A percentile compares a stretch with the other conserved stretches of the same genome.
Evolutionary conservation across 1,140 invertebrate genomes (phyloP).

Genomic region (Drosophila ambigua): DNA sequence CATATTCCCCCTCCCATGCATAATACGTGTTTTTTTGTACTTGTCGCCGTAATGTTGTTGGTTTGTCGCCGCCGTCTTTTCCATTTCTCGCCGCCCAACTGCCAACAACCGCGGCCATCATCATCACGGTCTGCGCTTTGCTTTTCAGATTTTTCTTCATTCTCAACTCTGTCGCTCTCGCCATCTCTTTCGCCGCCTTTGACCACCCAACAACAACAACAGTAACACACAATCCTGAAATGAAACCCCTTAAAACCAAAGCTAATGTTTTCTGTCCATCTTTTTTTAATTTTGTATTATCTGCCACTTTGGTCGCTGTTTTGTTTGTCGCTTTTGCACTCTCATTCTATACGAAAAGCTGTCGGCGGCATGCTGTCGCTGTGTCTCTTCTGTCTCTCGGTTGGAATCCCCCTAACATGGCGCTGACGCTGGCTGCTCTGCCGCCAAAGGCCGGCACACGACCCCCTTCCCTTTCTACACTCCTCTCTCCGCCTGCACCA

Average conservation of each 20-base stretch:
- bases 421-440: constrained; percentile 45
- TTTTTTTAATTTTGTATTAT: constrained; percentile 17
- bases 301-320: constrained; percentile 62
- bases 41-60: constrained; percentile 66
- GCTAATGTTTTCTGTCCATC: background rate
- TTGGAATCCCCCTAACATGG: constrained; percentile 31
- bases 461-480: constrained; percentile 14
- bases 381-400: constrained; percentile 47
- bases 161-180: constrained; percentile 9
- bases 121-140: constrained; percentile 27
- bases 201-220: constrained; percentile 24
- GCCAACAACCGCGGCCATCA: constrained; percentile 21
- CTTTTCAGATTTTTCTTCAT: constrained; percentile 35
- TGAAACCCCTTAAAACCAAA: background rate
- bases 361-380: constrained; percentile 36
- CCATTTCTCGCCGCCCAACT: constrained; percentile 44
- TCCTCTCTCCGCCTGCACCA: too few species aligned
- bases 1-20: constrained; percentile 55
- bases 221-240: background rate
- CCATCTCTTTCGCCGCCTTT: constrained; percentile 12
- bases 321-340: constrained; percentile 64
- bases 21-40: constrained; percentile 77
- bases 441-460: constrained; percentile 75
- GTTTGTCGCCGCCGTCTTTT: constrained; percentile 46
- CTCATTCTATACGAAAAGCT: constrained; percentile 76